Base-by-base conservation (phyloP, 2,113 vertebrate species). In the Cryptoleucopteryx plumbea region DNA sequence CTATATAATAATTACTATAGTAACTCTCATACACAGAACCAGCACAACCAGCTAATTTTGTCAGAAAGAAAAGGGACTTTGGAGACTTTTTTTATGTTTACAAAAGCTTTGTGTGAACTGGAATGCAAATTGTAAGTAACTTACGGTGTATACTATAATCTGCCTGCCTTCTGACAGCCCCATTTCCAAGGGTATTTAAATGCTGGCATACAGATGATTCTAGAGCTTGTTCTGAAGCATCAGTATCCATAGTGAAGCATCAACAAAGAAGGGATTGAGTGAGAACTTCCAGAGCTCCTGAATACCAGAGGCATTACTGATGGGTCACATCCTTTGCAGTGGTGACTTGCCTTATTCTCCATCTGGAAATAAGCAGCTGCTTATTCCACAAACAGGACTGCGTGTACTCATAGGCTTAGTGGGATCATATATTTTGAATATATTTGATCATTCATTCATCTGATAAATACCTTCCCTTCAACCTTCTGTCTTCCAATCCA, bases 261-360 rank as follows among this genome's bases (percentile, higher is more conserved):
- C 18, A 82, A 12, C 15, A 77, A 68, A 90, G 40, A 75, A 68
- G 6, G 10, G 32, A 48, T 74, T 12, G 63, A 32, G 12, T 38
- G 12, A 88, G 70, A 93, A 34, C 18, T 68, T 87, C 2, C 23
- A 68, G 43, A 63, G 10, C 14, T 82, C 8, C 53, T 61, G 56
- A 68, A 67, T 34, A 91, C 3, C 19, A 61, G 26, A 61, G 21
- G 5, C 13, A 42, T 68, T 82, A 75, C 15, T 56, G 23, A 13
- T 31, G 55, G 16, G 3, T 43, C 19, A 58, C 53, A 63, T 43
- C 14, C 9, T 86, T 84, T 77, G 9, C 40, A 55, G 11, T 17
- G 25, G 8, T 55, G 47, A 31, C 6, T 50, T 11, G 0, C 1
- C 0, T 2, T 5, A 32, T 56, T 81, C 20, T 36, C 27, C 22